Percentiles rank a stretch among this genome's conserved stretches.
phyloP scores from a whole-genome alignment of 2,888 invertebrate genomes.

The Cyrtodaria siliqua region DNA sequence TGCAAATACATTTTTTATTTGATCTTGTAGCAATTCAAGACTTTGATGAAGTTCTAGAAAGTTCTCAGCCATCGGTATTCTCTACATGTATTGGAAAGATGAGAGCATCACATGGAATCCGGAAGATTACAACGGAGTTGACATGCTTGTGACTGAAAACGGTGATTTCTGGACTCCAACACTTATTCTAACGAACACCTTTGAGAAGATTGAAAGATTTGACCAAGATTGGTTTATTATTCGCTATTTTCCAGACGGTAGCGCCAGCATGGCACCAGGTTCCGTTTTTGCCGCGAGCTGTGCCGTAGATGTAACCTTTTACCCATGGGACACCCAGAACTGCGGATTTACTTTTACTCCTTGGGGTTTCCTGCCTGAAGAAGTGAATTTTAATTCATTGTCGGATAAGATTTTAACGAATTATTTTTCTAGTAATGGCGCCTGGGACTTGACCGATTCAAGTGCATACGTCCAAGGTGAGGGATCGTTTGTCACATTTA shows the following conservation, averaged over 20 bases:
- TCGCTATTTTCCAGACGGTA: conserved; percentile 6
- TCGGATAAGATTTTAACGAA: no score
- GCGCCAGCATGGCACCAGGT: conserved; percentile 16
- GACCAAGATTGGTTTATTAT: conserved; percentile 1
- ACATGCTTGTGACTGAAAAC: conserved; percentile 14
- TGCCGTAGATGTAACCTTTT: no score
- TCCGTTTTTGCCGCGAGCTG: conserved; percentile 37
- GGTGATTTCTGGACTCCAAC: conserved; percentile 35
- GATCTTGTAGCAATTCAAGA: conserved; percentile 38
- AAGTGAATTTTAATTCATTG: no score
- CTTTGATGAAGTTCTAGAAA: conserved; percentile 41
- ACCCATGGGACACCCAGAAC: no score
- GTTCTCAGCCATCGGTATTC: conserved; percentile 8
- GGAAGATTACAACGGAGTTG: conserved; percentile 19
- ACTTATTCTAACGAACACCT: conserved; percentile 23
- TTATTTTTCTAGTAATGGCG: no score
- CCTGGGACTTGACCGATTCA: no score
- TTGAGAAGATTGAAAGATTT: conserved; percentile 10
- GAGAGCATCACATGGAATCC: conserved; percentile 37
- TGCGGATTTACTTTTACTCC: no score
- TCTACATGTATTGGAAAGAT: conserved; percentile 35
- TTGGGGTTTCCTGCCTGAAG: no score
- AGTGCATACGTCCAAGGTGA: no score
- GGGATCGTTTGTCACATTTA: no score
- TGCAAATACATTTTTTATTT: conserved; percentile 5